A percentile compares a stretch with the other conserved stretches of the same genome.
Conservation (phyloP, 2,113 vertebrate genomes). For the Labeo catla region DNA sequence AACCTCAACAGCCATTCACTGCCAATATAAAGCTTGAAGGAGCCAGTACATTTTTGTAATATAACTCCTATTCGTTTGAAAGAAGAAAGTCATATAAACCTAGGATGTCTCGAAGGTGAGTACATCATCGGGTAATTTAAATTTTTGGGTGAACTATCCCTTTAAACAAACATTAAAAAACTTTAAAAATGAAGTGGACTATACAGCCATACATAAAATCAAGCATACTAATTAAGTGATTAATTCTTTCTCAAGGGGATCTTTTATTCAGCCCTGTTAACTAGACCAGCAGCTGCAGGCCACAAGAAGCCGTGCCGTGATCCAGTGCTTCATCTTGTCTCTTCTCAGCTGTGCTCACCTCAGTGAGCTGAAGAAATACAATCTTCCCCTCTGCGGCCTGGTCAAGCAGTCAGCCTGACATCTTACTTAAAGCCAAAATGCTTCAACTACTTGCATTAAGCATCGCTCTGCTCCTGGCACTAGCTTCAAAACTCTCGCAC, state of each 20-base stretch:
- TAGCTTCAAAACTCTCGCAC: background rate
- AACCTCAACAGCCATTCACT: too few species aligned
- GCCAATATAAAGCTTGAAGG: too few species aligned
- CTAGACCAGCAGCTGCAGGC: background rate
- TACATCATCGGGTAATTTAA: too few species aligned
- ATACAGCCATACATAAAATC: too few species aligned
- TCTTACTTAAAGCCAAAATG: slow-evolving; percentile 40
- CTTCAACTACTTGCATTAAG: slow-evolving; percentile 21
- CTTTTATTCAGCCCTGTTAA: background rate
- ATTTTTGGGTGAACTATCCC: too few species aligned
- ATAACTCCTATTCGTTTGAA: too few species aligned
- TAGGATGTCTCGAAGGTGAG: too few species aligned
- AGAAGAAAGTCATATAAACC: too few species aligned
- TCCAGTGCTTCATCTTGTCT: slow-evolving; percentile 13
- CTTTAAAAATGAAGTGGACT: too few species aligned
- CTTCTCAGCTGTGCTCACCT: background rate
- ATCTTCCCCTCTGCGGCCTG: background rate
- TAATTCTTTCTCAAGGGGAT: background rate
- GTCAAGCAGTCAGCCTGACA: slow-evolving; percentile 24
- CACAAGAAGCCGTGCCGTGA: background rate
- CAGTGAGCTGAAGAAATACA: slow-evolving; percentile 1
- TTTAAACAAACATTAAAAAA: too few species aligned
- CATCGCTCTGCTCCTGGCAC: slow-evolving; percentile 6
- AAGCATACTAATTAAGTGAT: background rate
- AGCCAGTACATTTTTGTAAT: too few species aligned